These are phyloP conservation scores for Channa striata DNA, from an alignment of 2,797 vertebrate species.

Conservation along the genomic window DNA sequence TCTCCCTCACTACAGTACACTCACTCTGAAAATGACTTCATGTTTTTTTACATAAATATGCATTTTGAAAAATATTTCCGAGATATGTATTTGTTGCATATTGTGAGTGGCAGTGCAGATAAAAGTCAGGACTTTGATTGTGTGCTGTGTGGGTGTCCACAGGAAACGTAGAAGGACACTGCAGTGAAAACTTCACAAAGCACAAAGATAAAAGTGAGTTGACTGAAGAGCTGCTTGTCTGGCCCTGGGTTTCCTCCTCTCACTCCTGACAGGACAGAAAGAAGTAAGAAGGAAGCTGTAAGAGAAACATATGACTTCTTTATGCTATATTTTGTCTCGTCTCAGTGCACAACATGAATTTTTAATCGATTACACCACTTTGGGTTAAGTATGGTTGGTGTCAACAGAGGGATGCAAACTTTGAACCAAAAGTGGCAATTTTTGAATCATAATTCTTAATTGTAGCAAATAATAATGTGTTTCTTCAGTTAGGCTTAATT, in stretches of 20 bases:
- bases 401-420: too few relatives aligned
- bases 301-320: background rate
- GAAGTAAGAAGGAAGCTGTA: conserved; percentile 17
- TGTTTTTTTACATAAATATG: too few relatives aligned
- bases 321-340: background rate
- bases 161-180: conserved; percentile 1
- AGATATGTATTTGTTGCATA: background rate
- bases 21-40: too few relatives aligned
- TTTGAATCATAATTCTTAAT: too few relatives aligned
- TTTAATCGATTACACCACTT: too few relatives aligned
- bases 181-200: conserved; percentile 2
- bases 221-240: conserved; percentile 3
- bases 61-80: too few relatives aligned
- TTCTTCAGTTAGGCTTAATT: too few relatives aligned
- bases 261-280: background rate
- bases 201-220: conserved; percentile 11
- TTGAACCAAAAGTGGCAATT: too few relatives aligned
- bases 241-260: background rate
- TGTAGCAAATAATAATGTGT: too few relatives aligned
- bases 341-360: background rate
- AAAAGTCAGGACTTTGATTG: conserved; percentile 5
- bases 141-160: conserved; percentile 24
- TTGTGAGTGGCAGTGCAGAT: background rate
- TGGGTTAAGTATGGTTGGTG: too few relatives aligned
- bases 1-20: background rate